phyloP scores from a whole-genome alignment of 1,140 invertebrate genomes.

The Pseudachorutes palmiensis region DNA sequence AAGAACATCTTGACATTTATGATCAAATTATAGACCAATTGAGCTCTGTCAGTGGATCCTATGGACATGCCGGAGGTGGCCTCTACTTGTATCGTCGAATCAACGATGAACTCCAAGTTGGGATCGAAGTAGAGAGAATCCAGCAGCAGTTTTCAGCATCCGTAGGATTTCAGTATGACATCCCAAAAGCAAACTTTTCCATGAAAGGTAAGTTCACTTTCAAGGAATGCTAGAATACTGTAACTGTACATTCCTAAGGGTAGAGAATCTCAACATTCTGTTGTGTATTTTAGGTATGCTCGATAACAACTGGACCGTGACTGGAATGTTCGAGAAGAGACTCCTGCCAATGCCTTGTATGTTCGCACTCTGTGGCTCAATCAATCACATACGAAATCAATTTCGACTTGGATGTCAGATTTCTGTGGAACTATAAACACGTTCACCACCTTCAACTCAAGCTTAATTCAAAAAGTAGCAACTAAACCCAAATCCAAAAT shows the following conservation, averaged over 20 bases:
- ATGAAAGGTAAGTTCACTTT: conserved; percentile 76
- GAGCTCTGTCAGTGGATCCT: conserved; percentile 56
- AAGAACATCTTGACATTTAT: conserved; percentile 19
- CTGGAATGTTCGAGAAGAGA: conserved; percentile 88
- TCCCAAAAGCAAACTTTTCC: conserved; percentile 87
- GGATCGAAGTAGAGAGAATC: conserved; percentile 78
- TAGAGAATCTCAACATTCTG: conserved; percentile 18
- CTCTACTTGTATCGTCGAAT: conserved; percentile 91
- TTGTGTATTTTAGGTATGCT: conserved; percentile 60
- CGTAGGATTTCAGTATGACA: conserved; percentile 90
- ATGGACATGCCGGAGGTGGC: conserved; percentile 74
- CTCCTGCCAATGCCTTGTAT: conserved; percentile 86
- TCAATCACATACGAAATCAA: conserved; percentile 84
- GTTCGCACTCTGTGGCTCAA: conserved; percentile 79
- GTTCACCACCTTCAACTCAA: too few species aligned
- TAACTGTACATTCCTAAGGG: not conserved
- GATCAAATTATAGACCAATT: conserved; percentile 40
- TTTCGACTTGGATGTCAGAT: conserved; percentile 80
- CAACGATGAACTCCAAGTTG: conserved; percentile 78
- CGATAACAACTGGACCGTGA: conserved; percentile 93
- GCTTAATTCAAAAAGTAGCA: too few species aligned
- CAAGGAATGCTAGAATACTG: not conserved
- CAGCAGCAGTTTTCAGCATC: conserved; percentile 85
- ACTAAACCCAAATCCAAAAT: conserved; percentile 12
- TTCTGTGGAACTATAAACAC: conserved; percentile 56